These are phyloP conservation scores for Monochamus alternatus DNA, from an alignment of 2,888 invertebrate genomes.

Conservation along the genomic window DNA sequence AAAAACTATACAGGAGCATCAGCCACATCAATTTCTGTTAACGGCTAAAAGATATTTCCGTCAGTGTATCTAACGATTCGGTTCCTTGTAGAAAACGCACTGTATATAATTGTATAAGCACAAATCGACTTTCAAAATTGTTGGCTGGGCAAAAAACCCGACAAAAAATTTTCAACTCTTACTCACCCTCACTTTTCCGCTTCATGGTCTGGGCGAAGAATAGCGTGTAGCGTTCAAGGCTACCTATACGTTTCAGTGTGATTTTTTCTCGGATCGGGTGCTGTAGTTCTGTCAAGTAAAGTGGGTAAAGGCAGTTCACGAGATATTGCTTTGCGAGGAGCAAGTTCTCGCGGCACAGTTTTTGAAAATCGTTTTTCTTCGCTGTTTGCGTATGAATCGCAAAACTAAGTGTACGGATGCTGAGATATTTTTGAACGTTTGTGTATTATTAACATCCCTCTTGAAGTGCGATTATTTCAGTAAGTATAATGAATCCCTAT, in stretches of 20 bases:
- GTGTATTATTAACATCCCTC: neutral
- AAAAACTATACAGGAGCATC: too few species aligned
- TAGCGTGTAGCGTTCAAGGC: neutral
- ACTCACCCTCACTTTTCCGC: constrained; percentile 8
- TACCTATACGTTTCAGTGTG: neutral
- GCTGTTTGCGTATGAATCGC: neutral
- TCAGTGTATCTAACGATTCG: too few species aligned
- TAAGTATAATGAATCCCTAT: too few species aligned
- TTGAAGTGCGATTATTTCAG: too few species aligned
- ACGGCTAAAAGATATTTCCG: too few species aligned
- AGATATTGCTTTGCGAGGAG: neutral
- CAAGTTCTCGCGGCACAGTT: neutral
- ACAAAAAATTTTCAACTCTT: neutral
- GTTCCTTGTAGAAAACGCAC: too few species aligned
- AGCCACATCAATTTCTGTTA: too few species aligned
- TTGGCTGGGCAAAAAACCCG: neutral
- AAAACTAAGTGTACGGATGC: neutral
- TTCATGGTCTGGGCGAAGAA: neutral
- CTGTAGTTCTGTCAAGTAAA: neutral
- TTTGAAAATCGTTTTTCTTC: too few species aligned
- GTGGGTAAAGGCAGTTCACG: neutral
- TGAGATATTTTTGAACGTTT: neutral
- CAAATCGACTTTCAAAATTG: neutral
- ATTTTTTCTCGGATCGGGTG: neutral
- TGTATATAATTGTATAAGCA: too few species aligned